Conservation (phyloP, 2,888 invertebrate species). For the Xestia ashworthii region DNA sequence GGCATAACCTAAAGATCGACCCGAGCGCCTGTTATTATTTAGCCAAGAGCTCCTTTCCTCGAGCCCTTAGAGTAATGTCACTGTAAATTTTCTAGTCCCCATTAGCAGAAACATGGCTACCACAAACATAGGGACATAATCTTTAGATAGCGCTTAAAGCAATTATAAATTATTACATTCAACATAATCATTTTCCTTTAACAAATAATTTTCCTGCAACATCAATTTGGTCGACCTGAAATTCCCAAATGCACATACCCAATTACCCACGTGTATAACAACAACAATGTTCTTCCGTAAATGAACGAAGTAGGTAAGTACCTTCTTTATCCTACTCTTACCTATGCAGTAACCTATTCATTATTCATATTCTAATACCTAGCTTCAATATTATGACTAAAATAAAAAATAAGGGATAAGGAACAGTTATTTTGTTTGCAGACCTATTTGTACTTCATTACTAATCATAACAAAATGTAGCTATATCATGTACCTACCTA, state of each 20-base stretch:
- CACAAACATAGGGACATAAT: too few species aligned
- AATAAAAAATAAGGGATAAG: neutral
- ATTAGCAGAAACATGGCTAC: neutral
- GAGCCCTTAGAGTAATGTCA: neutral
- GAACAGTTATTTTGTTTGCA: neutral
- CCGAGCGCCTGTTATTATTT: too few species aligned
- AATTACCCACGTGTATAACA: too few species aligned
- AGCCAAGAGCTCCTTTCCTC: too few species aligned
- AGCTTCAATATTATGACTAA: neutral
- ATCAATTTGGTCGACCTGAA: neutral
- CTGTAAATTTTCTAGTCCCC: neutral
- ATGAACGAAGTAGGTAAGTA: neutral
- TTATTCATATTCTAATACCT: neutral
- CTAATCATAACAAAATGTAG: neutral
- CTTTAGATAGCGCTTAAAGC: neutral
- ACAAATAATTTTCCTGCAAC: neutral
- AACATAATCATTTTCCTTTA: neutral
- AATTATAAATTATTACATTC: neutral
- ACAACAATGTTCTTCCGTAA: neutral
- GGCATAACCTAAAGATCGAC: too few species aligned
- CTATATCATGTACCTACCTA: neutral
- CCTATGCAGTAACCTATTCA: neutral
- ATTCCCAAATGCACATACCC: neutral
- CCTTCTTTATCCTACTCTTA: neutral
- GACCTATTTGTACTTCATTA: slow-evolving; percentile 11